Percentiles rank a stretch among this genome's conserved stretches.
These are phyloP conservation scores for Chromis chromis DNA, from an alignment of 2,797 vertebrate genomes.

Conservation along the genomic window DNA sequence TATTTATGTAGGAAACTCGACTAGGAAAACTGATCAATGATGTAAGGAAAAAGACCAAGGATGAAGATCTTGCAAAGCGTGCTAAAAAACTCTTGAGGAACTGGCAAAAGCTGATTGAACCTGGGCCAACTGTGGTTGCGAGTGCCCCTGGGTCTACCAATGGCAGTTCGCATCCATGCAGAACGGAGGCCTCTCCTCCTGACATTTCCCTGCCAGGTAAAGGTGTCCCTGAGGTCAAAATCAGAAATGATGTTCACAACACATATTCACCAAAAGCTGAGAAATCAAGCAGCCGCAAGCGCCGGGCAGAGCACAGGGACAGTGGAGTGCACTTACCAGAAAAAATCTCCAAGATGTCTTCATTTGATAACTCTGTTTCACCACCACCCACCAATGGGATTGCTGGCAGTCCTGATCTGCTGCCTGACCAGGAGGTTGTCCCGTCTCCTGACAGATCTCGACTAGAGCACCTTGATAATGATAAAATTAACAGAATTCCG, in stretches of 20 bases:
- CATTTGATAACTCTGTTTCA: slow-evolving; percentile 87
- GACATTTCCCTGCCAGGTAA: slow-evolving; percentile 82
- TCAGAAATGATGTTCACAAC: slow-evolving; percentile 93
- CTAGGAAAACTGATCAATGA: slow-evolving; percentile 98
- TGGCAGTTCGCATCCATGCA: slow-evolving; percentile 91
- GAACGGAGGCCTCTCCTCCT: slow-evolving; percentile 84
- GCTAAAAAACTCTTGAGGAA: slow-evolving; percentile 96
- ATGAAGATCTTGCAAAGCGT: slow-evolving; percentile 98
- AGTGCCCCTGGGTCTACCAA: slow-evolving; percentile 90
- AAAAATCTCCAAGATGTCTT: slow-evolving; percentile 88
- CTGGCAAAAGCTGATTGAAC: slow-evolving; percentile 98
- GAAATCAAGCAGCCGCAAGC: slow-evolving; percentile 90
- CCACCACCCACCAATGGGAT: slow-evolving; percentile 93
- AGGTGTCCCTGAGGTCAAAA: slow-evolving; percentile 89
- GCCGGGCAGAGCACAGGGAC: slow-evolving; percentile 90
- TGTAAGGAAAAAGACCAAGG: slow-evolving; percentile 96
- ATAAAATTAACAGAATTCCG: slow-evolving; percentile 93
- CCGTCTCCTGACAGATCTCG: slow-evolving; percentile 84
- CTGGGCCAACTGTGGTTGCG: slow-evolving; percentile 84
- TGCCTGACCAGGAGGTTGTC: slow-evolving; percentile 83
- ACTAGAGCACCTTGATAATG: slow-evolving; percentile 90
- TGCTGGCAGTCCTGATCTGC: slow-evolving; percentile 89
- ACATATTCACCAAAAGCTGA: slow-evolving; percentile 91
- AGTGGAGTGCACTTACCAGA: slow-evolving; percentile 86
- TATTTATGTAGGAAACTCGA: slow-evolving; percentile 90